These are phyloP conservation scores for Megaleporinus macrocephalus DNA, from an alignment of 2,113 vertebrate genomes.

Conservation along the genomic window DNA sequence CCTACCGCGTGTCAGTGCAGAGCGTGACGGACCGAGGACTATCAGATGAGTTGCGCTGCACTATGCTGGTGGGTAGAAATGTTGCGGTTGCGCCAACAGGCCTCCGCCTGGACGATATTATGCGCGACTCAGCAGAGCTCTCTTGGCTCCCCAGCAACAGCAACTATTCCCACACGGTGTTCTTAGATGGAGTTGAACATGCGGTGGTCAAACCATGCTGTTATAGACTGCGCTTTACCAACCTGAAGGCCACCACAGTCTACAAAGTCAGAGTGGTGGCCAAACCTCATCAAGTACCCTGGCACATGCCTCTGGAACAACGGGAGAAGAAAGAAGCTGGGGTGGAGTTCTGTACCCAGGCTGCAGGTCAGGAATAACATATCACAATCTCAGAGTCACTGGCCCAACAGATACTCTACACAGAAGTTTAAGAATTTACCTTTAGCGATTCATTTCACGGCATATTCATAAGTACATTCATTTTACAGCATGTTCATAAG, in stretches of 20 bases:
- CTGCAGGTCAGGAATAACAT: constrained; percentile 84
- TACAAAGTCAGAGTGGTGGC: constrained; percentile 92
- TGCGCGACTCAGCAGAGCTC: constrained; percentile 90
- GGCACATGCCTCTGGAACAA: constrained; percentile 96
- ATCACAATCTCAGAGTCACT: background rate
- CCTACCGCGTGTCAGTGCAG: constrained; percentile 91
- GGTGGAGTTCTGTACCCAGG: constrained; percentile 93
- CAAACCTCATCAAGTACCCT: constrained; percentile 94
- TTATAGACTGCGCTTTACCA: constrained; percentile 87
- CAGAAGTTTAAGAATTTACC: background rate
- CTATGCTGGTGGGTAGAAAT: constrained; percentile 90
- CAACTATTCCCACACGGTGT: constrained; percentile 93
- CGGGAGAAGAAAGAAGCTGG: constrained; percentile 91
- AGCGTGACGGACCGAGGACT: constrained; percentile 84
- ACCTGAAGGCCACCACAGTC: constrained; percentile 87
- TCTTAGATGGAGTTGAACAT: constrained; percentile 90
- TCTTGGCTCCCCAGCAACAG: constrained; percentile 96
- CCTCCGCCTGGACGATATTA: constrained; percentile 88
- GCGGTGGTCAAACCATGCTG: constrained; percentile 84
- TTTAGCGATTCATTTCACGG: too few relatives aligned
- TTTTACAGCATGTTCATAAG: too few relatives aligned
- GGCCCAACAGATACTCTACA: background rate
- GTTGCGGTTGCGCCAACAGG: constrained; percentile 90
- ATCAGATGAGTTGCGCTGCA: constrained; percentile 92
- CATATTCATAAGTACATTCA: too few relatives aligned